Percentiles rank a stretch among this genome's conserved stretches.
phyloP scores from a whole-genome alignment of 2,113 vertebrate genomes.

The Amblyornis subalaris region DNA sequence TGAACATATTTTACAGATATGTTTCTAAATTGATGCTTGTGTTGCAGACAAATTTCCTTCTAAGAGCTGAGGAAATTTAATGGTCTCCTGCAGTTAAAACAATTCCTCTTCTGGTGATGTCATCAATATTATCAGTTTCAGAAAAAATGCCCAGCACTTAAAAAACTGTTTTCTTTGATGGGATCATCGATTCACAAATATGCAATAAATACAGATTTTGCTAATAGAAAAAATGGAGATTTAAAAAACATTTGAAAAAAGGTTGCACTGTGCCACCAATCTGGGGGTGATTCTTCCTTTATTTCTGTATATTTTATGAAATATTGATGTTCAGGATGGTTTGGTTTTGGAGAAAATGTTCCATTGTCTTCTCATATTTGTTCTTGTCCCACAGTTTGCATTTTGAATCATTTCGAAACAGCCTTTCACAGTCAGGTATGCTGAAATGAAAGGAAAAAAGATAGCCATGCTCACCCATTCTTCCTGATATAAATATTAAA shows the following conservation, averaged over 20 bases:
- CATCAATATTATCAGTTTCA: constrained; percentile 4
- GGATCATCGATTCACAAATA: not conserved
- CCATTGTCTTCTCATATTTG: not conserved
- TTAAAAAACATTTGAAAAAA: not conserved
- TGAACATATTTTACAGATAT: constrained; percentile 9
- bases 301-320: not conserved
- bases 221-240: not conserved
- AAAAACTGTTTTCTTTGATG: constrained; percentile 38
- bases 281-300: not conserved
- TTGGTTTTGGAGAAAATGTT: not conserved
- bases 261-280: not conserved
- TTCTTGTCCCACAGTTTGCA: not conserved
- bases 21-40: constrained; percentile 19
- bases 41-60: constrained; percentile 48
- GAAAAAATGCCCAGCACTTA: constrained; percentile 46
- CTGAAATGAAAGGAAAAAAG: not conserved
- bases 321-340: not conserved
- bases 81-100: constrained; percentile 34
- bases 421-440: not conserved
- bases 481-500: not conserved
- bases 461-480: not conserved
- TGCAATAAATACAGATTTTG: constrained; percentile 21
- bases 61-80: constrained; percentile 33
- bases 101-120: constrained; percentile 32
- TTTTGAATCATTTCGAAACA: not conserved